Evolutionary conservation across 2,888 invertebrate species (phyloP).

Genomic region (Nudaria mundana): DNA sequence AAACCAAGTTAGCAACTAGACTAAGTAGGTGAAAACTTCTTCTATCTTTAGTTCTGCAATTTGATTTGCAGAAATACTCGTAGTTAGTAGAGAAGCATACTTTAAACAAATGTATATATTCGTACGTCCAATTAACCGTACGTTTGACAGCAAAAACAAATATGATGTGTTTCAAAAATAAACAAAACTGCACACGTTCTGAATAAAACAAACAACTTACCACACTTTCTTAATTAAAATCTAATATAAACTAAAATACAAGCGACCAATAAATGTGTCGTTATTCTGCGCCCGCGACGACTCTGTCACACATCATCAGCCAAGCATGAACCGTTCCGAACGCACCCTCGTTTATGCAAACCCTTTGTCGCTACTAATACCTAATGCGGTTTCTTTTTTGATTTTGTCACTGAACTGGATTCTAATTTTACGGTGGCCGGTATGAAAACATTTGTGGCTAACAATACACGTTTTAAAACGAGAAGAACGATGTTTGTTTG

Average conservation of each 20-base stretch:
- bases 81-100: neutral
- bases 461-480: no score
- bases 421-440: conserved; percentile 15
- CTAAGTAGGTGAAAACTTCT: no score
- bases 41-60: no score
- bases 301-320: conserved; percentile 28
- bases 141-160: no score
- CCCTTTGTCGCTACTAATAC: conserved; percentile 33
- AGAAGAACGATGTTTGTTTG: no score
- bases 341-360: conserved; percentile 41
- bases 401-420: conserved; percentile 26
- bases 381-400: conserved; percentile 28
- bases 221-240: conserved; percentile 28
- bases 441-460: neutral
- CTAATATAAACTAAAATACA: conserved; percentile 25
- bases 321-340: conserved; percentile 41
- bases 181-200: neutral
- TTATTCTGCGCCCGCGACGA: conserved; percentile 28
- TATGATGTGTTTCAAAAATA: neutral
- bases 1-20: no score
- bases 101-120: neutral
- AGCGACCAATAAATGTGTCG: conserved; percentile 21
- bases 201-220: conserved; percentile 5
- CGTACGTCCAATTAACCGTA: neutral
- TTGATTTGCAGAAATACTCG: no score